These are phyloP conservation scores for Pachycephus smyrnensis DNA, from an alignment of 2,888 invertebrate genomes.

Conservation along the genomic window DNA sequence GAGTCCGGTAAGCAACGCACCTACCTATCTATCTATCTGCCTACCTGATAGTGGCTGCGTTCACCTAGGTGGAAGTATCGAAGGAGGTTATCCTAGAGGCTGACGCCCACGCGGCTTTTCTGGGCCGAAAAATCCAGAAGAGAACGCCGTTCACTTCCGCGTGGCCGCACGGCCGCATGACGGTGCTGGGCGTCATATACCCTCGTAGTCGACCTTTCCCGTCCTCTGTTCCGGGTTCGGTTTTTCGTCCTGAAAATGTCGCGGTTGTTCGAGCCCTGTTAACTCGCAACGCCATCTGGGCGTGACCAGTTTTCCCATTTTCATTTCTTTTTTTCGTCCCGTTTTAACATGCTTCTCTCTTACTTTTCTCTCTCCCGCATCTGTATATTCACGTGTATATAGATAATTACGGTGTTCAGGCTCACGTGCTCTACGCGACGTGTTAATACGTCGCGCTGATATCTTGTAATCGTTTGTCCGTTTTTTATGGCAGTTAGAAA, in stretches of 20 bases:
- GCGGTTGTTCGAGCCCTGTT: conserved; percentile 45
- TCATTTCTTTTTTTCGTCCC: conserved; percentile 20
- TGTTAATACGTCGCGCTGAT: neutral
- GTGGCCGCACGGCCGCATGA: conserved; percentile 37
- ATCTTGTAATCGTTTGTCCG: neutral
- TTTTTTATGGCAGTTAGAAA: neutral
- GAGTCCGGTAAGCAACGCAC: neutral
- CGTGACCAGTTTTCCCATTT: conserved; percentile 45
- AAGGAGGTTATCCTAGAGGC: neutral
- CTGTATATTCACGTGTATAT: neutral
- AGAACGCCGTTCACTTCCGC: conserved; percentile 58
- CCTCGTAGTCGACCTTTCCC: neutral
- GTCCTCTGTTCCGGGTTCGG: conserved; percentile 50
- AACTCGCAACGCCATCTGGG: conserved; percentile 34
- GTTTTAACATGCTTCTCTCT: conserved; percentile 1
- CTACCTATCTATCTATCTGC: neutral
- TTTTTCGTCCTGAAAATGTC: conserved; percentile 58
- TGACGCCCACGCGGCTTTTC: conserved; percentile 59
- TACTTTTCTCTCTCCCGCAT: too few species aligned
- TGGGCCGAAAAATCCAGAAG: conserved; percentile 58
- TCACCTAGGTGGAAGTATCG: neutral
- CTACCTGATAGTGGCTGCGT: neutral
- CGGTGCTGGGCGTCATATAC: conserved; percentile 13
- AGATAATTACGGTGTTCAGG: neutral
- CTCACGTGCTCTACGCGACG: neutral